Evolutionary conservation across 2,113 vertebrate genomes (phyloP).

Genomic region (Cyphomyrus discorhynchus): DNA sequence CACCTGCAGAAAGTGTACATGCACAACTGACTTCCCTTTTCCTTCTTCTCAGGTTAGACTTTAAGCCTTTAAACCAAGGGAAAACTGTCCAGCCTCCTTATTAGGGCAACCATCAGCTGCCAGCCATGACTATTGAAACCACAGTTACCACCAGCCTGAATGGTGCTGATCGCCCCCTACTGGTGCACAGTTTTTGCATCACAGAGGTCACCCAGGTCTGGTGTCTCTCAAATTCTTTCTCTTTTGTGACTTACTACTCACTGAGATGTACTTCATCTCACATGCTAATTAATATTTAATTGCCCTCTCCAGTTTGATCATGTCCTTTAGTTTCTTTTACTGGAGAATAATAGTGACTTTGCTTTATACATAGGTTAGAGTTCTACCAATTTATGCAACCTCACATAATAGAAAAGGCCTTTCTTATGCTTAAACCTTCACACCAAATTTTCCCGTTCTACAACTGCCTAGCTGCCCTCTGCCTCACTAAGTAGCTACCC

Average conservation of each 20-base stretch:
- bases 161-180: not conserved
- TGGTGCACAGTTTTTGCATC: not conserved
- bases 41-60: not conserved
- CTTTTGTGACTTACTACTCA: not conserved
- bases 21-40: not conserved
- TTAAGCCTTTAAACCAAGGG: not conserved
- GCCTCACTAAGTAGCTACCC: not conserved
- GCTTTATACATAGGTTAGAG: not conserved
- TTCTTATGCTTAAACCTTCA: not conserved
- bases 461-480: not conserved
- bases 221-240: not conserved
- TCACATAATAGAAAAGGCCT: not conserved
- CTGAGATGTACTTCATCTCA: not conserved
- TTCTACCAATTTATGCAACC: not conserved
- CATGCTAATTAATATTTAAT: not conserved
- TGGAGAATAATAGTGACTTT: not conserved
- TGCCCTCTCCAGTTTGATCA: not conserved
- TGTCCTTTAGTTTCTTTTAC: not conserved
- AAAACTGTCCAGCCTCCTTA: not conserved
- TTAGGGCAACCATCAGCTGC: not conserved
- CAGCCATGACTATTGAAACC: not conserved
- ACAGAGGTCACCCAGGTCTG: not conserved
- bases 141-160: not conserved
- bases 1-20: not conserved
- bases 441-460: not conserved